Conservation (phyloP, 2,113 vertebrate genomes). For the Plecotus auritus region DNA sequence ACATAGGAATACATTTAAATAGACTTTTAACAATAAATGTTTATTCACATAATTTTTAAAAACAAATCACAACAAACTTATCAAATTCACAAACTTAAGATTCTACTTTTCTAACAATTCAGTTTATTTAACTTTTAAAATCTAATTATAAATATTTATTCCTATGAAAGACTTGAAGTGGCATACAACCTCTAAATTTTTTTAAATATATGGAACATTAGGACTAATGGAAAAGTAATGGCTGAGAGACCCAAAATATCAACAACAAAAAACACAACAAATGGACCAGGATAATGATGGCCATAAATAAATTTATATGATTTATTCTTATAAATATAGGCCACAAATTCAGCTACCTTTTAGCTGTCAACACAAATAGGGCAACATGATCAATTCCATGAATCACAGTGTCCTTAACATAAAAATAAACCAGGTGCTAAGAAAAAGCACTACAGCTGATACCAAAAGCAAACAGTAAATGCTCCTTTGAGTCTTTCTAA, state of each 20-base stretch:
- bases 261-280: neutral
- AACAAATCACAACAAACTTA: constrained; percentile 15
- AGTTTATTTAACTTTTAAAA: constrained; percentile 39
- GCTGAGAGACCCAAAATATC: neutral
- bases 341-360: neutral
- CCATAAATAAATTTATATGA: neutral
- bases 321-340: neutral
- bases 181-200: neutral
- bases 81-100: constrained; percentile 9
- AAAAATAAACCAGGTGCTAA: constrained; percentile 8
- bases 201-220: constrained; percentile 7
- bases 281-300: neutral
- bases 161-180: neutral
- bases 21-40: neutral
- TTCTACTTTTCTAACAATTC: constrained; percentile 12
- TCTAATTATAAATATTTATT: constrained; percentile 26
- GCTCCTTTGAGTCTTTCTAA: neutral
- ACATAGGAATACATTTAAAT: constrained; percentile 15
- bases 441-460: constrained; percentile 1
- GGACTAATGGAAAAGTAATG: neutral
- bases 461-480: neutral
- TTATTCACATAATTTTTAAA: constrained; percentile 20
- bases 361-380: neutral
- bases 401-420: neutral
- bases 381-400: neutral